Conservation (phyloP, 2,797 vertebrate genomes). For the Adrianichthys oophorus region DNA sequence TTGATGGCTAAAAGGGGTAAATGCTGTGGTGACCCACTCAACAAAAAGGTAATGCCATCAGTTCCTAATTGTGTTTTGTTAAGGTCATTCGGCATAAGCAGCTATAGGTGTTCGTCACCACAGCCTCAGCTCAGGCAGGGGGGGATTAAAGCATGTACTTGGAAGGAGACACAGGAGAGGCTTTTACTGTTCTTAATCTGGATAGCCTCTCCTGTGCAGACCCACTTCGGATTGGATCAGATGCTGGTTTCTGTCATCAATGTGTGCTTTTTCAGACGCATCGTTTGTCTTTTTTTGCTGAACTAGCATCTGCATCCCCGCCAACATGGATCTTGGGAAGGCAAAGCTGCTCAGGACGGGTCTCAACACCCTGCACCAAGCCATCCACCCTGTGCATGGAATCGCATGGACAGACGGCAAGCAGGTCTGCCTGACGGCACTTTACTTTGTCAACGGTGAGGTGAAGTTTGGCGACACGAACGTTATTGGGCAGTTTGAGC, state of each 20-base stretch:
- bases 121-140: slow-evolving; percentile 62
- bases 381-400: slow-evolving; percentile 89
- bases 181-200: slow-evolving; percentile 76
- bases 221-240: slow-evolving; percentile 21
- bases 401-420: slow-evolving; percentile 95
- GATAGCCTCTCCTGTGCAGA: slow-evolving; percentile 35
- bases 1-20: background rate
- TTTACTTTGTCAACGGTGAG: slow-evolving; percentile 79
- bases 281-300: background rate
- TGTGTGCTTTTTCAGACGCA: slow-evolving; percentile 23
- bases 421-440: slow-evolving; percentile 86
- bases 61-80: slow-evolving; percentile 39
- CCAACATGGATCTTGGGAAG: slow-evolving; percentile 91
- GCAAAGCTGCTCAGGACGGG: slow-evolving; percentile 90
- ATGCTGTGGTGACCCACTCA: slow-evolving; percentile 17
- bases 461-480: slow-evolving; percentile 87
- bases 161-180: slow-evolving; percentile 67
- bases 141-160: slow-evolving; percentile 78
- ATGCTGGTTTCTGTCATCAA: slow-evolving; percentile 20
- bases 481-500: slow-evolving; percentile 92
- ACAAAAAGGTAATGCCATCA: slow-evolving; percentile 36
- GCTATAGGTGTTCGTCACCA: slow-evolving; percentile 71
- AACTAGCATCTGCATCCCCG: slow-evolving; percentile 3
- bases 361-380: slow-evolving; percentile 90
- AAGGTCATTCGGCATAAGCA: slow-evolving; percentile 75